phyloP scores from a whole-genome alignment of 2,113 vertebrate species.

The Chauna torquata region DNA sequence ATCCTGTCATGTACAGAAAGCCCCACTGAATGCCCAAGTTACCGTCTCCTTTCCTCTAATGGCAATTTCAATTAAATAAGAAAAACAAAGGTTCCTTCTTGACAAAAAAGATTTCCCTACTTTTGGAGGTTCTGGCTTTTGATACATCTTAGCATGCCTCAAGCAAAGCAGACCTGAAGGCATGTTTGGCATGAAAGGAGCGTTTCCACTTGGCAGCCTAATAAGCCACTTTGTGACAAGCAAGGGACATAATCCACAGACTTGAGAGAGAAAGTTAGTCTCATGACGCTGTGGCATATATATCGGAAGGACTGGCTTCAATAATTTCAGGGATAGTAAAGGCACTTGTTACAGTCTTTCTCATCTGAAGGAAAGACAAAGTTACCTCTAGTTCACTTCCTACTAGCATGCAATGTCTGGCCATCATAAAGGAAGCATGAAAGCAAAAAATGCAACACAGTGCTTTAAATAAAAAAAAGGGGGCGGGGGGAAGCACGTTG shows the following conservation, averaged over 20 bases:
- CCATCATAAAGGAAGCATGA: not conserved
- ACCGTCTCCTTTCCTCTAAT: not conserved
- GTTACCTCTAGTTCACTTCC: not conserved
- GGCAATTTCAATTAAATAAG: constrained; percentile 9
- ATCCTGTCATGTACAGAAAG: not conserved
- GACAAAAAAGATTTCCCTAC: not conserved
- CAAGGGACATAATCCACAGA: not conserved
- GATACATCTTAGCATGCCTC: not conserved
- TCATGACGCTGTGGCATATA: not conserved
- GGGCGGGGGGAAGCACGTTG: not conserved
- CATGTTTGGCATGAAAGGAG: not conserved
- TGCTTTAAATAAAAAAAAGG: fast-evolving
- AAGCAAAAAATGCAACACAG: not conserved
- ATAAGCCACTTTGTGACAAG: not conserved
- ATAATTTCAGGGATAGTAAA: not conserved
- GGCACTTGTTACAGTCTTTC: not conserved
- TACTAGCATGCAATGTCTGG: fast-evolving
- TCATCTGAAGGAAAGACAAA: not conserved
- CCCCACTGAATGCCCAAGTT: not conserved
- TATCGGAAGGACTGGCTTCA: not conserved
- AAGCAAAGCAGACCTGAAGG: not conserved
- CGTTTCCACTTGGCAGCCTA: not conserved
- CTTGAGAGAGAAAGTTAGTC: not conserved
- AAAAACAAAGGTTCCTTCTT: constrained; percentile 22
- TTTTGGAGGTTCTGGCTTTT: constrained; percentile 11